Percentiles rank a stretch among this genome's conserved stretches.
Conservation (phyloP, 2,113 vertebrate genomes). For the Chloropsis hardwickii region DNA sequence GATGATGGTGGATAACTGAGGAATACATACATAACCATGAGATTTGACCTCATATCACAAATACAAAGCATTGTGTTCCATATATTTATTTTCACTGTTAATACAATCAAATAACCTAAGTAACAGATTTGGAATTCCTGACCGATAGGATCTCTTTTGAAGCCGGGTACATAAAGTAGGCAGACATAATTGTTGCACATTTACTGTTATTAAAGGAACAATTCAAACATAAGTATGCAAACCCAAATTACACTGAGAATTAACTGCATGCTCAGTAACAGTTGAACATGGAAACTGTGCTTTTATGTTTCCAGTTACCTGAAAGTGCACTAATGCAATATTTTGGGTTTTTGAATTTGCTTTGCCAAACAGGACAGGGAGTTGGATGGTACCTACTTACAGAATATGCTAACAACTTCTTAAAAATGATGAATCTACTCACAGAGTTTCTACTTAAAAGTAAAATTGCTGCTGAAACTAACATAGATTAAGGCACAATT, state of each 20-base stretch:
- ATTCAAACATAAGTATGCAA: background rate
- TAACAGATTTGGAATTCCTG: background rate
- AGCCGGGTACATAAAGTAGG: background rate
- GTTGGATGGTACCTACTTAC: background rate
- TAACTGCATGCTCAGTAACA: background rate
- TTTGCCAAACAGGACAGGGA: background rate
- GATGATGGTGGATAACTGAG: background rate
- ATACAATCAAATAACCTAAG: background rate
- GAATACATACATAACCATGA: background rate
- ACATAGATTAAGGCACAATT: background rate
- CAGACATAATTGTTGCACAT: background rate
- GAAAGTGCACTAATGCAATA: background rate
- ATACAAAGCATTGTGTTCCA: background rate
- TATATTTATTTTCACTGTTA: background rate
- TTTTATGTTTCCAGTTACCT: background rate
- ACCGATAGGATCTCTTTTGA: background rate
- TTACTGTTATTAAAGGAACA: background rate
- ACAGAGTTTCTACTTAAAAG: background rate
- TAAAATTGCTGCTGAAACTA: background rate
- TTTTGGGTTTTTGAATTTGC: background rate
- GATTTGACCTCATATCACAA: background rate
- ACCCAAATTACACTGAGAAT: background rate
- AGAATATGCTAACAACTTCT: background rate
- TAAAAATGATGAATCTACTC: rapidly evolving
- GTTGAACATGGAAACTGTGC: background rate